These are phyloP conservation scores for Phrynocephalus forsythii DNA, from an alignment of 2,797 vertebrate genomes.

Conservation along the genomic window DNA sequence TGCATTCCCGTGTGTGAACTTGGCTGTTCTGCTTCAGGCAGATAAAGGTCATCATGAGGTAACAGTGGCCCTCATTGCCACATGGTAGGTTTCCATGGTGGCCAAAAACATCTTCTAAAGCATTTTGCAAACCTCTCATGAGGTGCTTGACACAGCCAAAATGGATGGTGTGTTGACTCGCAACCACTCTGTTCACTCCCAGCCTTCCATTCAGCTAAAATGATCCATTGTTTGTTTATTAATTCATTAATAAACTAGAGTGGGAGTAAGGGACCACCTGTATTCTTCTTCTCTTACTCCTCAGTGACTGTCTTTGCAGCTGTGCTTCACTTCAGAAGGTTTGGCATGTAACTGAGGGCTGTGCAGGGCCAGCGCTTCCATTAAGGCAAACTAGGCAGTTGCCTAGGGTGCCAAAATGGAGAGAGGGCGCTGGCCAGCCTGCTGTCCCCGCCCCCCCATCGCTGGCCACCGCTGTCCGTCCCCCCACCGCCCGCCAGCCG, in stretches of 20 bases:
- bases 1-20: too few relatives aligned
- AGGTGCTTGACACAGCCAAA: constrained; percentile 31
- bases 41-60: neutral
- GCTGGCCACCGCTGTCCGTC: too few relatives aligned
- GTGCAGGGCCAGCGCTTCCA: too few relatives aligned
- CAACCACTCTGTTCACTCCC: constrained; percentile 49
- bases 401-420: too few relatives aligned
- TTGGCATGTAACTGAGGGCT: neutral
- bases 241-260: constrained; percentile 33
- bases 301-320: neutral
- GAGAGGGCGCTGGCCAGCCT: too few relatives aligned
- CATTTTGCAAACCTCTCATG: constrained; percentile 39
- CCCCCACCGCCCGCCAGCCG: too few relatives aligned
- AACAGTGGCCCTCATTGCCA: neutral
- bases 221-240: constrained; percentile 25
- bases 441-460: too few relatives aligned
- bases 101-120: neutral
- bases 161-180: constrained; percentile 31
- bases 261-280: neutral
- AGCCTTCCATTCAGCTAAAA: constrained; percentile 32
- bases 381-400: too few relatives aligned
- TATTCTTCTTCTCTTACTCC: neutral
- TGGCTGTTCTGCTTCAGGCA: neutral
- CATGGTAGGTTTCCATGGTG: constrained; percentile 36
- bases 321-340: neutral